phyloP scores from a whole-genome alignment of 2,797 vertebrate genomes.

The Sebastes melanostomus region DNA sequence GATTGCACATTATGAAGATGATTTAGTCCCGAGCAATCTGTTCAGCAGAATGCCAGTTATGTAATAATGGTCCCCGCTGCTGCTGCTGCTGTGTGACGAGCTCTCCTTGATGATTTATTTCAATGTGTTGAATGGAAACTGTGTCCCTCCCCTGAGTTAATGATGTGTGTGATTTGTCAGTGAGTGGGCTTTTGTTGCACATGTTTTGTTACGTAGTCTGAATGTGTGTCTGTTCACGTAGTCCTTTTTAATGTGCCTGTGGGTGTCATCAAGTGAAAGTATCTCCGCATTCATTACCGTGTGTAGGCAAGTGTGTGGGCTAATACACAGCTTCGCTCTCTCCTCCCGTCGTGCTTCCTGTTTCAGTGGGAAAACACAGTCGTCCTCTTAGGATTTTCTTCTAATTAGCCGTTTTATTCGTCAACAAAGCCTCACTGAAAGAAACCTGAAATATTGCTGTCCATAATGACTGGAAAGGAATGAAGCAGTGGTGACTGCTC shows the following conservation, averaged over 20 bases:
- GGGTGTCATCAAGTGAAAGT: conserved; percentile 59
- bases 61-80: conserved; percentile 53
- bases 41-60: conserved; percentile 57
- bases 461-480: background rate
- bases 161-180: conserved; percentile 27
- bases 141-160: conserved; percentile 27
- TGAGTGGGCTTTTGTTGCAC: conserved; percentile 45
- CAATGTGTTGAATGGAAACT: conserved; percentile 39
- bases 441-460: background rate
- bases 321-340: conserved; percentile 30
- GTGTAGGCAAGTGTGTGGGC: conserved; percentile 48
- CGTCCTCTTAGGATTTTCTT: conserved; percentile 18
- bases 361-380: conserved; percentile 24
- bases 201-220: conserved; percentile 30
- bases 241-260: conserved; percentile 41
- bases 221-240: conserved; percentile 18
- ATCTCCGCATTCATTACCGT: conserved; percentile 38
- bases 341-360: conserved; percentile 23
- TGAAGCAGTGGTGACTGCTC: background rate
- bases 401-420: background rate
- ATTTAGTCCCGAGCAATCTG: conserved; percentile 50
- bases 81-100: conserved; percentile 48
- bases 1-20: conserved; percentile 43
- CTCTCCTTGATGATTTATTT: conserved; percentile 52
- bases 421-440: background rate